These are phyloP conservation scores for Neodiprion fabricii DNA, from an alignment of 1,140 invertebrate species.

Conservation along the genomic window DNA sequence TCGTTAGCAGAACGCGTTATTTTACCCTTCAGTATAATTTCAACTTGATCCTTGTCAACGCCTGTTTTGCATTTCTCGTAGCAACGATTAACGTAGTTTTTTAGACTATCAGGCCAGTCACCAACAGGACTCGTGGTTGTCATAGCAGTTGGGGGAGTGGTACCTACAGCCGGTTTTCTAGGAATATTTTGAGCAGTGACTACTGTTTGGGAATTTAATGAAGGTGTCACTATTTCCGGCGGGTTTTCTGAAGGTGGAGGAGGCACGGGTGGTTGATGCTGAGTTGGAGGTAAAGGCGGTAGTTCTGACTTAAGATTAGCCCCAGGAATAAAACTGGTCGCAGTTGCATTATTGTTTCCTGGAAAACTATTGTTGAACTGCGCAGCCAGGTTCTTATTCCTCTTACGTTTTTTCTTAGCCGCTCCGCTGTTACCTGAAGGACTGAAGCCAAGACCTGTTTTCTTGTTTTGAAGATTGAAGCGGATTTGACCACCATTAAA, in stretches of 20 bases:
- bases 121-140: conserved; percentile 54
- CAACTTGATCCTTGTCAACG: conserved; percentile 91
- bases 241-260: conserved; percentile 54
- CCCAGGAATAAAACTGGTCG: conserved; percentile 35
- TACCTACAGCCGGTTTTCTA: conserved; percentile 39
- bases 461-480: conserved; percentile 67
- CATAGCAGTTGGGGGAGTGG: conserved; percentile 36
- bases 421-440: conserved; percentile 63
- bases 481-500: conserved; percentile 61
- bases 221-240: neutral
- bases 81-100: conserved; percentile 88
- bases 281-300: conserved; percentile 63
- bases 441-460: conserved; percentile 58
- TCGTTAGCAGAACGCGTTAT: conserved; percentile 87
- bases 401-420: conserved; percentile 78
- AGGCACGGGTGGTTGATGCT: conserved; percentile 48
- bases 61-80: conserved; percentile 88
- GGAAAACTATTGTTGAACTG: conserved; percentile 64
- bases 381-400: conserved; percentile 66
- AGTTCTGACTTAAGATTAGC: conserved; percentile 45
- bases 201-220: neutral
- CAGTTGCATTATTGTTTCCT: conserved; percentile 45
- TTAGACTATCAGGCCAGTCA: conserved; percentile 76
- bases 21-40: conserved; percentile 92
- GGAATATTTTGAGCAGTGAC: conserved; percentile 52